Evolutionary conservation across 2,888 invertebrate species (phyloP).

Genomic region (Cephus pulcher): DNA sequence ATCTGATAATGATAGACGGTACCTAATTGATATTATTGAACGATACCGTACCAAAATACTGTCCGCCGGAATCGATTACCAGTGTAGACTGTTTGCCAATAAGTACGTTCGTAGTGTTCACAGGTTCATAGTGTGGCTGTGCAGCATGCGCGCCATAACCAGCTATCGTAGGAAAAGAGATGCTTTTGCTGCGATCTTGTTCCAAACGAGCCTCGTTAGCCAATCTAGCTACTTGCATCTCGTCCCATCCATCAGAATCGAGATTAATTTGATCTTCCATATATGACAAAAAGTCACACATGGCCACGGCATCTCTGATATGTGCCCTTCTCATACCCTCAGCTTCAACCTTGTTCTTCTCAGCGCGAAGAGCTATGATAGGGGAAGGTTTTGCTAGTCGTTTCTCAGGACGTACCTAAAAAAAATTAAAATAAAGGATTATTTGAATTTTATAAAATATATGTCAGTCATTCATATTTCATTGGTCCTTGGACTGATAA

Average conservation of each 20-base stretch:
- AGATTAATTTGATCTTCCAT: constrained; percentile 71
- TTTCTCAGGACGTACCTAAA: constrained; percentile 69
- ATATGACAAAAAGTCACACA: constrained; percentile 86
- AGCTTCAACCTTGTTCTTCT: constrained; percentile 85
- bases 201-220: constrained; percentile 79
- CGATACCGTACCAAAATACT: constrained; percentile 78
- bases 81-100: constrained; percentile 84
- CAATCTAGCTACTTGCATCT: constrained; percentile 77
- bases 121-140: constrained; percentile 86
- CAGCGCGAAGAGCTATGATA: constrained; percentile 85
- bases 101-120: constrained; percentile 74
- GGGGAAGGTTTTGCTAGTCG: constrained; percentile 78
- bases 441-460: background rate
- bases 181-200: constrained; percentile 79
- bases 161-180: constrained; percentile 88
- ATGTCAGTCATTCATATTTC: too few relatives aligned
- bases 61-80: constrained; percentile 95
- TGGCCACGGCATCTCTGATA: constrained; percentile 87
- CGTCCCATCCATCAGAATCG: constrained; percentile 72
- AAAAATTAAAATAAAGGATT: background rate
- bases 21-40: background rate
- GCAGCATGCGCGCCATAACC: constrained; percentile 90
- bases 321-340: constrained; percentile 88
- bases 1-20: background rate
- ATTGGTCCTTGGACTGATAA: too few relatives aligned